Conservation (phyloP, 2,113 vertebrate genomes). For the Phylloscopus trochilus region DNA sequence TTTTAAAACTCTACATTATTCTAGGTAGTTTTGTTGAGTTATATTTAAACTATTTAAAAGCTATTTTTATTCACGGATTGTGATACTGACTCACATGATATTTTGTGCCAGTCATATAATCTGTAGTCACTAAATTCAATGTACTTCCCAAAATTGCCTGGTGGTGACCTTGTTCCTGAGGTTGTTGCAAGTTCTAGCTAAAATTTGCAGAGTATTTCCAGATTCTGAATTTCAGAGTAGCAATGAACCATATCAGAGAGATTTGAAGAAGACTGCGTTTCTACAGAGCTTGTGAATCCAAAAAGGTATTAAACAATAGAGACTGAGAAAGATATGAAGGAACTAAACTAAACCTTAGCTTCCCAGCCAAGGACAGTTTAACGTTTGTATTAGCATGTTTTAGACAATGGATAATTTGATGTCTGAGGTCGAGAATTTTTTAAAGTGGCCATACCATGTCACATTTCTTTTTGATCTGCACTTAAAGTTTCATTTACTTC, state of each 20-base stretch:
- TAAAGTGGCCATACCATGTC: slow-evolving; percentile 19
- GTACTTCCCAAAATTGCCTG: not conserved
- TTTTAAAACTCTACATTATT: not conserved
- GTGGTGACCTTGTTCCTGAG: not conserved
- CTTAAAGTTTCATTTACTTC: slow-evolving; percentile 71
- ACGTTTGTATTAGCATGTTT: slow-evolving; percentile 52
- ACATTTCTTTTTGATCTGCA: slow-evolving; percentile 47
- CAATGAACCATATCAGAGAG: not conserved
- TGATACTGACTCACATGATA: not conserved
- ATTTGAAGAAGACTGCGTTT: not conserved
- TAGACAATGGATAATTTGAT: slow-evolving; percentile 47
- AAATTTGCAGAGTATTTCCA: not conserved
- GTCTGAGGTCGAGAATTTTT: slow-evolving; percentile 60
- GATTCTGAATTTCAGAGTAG: not conserved
- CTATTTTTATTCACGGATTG: not conserved
- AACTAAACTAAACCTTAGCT: slow-evolving; percentile 8
- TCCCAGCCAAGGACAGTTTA: slow-evolving; percentile 49
- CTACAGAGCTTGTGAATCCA: not conserved
- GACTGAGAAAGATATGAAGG: not conserved
- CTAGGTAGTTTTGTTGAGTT: not conserved
- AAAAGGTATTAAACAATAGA: not conserved
- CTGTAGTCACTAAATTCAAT: not conserved
- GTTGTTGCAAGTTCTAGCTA: not conserved
- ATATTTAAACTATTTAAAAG: not conserved
- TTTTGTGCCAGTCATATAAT: not conserved